These are phyloP conservation scores for Typhlomys cinereus DNA, from an alignment of 2,113 vertebrate genomes.

Conservation along the genomic window DNA sequence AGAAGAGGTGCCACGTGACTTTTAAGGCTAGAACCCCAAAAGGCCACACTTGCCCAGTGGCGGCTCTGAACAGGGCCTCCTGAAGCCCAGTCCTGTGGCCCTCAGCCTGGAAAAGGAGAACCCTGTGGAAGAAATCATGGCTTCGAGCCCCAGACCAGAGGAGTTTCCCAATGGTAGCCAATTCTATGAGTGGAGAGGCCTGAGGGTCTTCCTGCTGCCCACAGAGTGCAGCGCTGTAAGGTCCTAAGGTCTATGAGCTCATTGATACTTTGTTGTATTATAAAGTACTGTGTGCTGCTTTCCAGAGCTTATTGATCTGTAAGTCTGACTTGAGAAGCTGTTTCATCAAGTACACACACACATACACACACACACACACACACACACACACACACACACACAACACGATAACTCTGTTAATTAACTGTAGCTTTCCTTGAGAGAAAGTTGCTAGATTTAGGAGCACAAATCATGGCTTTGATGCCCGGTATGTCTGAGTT, in stretches of 20 bases:
- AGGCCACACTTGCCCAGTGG: rapidly evolving
- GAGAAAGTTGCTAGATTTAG: constrained; percentile 27
- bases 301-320: neutral
- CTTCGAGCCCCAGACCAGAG: neutral
- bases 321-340: neutral
- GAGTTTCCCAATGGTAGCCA: neutral
- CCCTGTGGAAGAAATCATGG: neutral
- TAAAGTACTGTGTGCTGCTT: neutral
- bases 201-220: neutral
- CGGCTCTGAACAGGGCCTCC: neutral
- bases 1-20: neutral
- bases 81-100: neutral
- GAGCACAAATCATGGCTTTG: neutral
- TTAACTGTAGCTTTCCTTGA: constrained; percentile 22
- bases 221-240: neutral
- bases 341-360: neutral
- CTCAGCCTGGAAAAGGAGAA: neutral
- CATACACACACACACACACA: too few relatives aligned
- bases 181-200: neutral
- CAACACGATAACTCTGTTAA: neutral
- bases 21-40: neutral
- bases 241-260: neutral
- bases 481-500: neutral
- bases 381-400: neutral
- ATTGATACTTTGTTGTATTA: neutral